Percentiles rank a stretch among this genome's conserved stretches.
phyloP scores from a whole-genome alignment of 2,888 invertebrate genomes.

The Zaprionus lineosus region DNA sequence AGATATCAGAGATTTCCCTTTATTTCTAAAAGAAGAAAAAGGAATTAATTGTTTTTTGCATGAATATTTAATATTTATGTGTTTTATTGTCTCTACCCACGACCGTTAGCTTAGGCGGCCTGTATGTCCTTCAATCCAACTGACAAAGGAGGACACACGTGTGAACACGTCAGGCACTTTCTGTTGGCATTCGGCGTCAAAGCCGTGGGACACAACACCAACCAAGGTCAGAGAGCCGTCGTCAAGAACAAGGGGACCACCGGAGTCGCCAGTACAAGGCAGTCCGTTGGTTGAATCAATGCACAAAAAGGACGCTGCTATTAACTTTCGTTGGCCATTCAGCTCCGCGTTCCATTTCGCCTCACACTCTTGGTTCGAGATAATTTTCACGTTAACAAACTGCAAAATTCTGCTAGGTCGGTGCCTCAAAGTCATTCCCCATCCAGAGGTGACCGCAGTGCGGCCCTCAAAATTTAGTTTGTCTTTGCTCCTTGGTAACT shows the following conservation, averaged over 20 bases:
- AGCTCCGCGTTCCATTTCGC: conserved; percentile 41
- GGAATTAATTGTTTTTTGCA: too few species aligned
- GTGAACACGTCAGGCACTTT: conserved; percentile 53
- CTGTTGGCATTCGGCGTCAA: conserved; percentile 34
- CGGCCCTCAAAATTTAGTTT: conserved; percentile 3
- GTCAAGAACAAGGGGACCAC: conserved; percentile 49
- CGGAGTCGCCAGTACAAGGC: conserved; percentile 59
- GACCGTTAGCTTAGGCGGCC: conserved; percentile 8
- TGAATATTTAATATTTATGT: background rate
- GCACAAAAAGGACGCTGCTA: conserved; percentile 45
- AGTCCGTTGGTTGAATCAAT: conserved; percentile 43
- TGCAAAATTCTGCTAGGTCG: conserved; percentile 26
- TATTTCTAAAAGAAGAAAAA: too few species aligned
- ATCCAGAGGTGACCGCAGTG: conserved; percentile 41
- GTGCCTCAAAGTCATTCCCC: conserved; percentile 44
- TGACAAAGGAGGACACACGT: conserved; percentile 37
- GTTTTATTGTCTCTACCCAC: background rate
- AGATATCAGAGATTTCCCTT: too few species aligned
- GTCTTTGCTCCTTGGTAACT: conserved; percentile 18
- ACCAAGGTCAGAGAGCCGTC: conserved; percentile 45
- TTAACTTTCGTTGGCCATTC: conserved; percentile 3
- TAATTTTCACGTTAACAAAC: conserved; percentile 32
- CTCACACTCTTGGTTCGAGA: conserved; percentile 44
- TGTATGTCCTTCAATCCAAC: conserved; percentile 46
- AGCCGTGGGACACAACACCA: conserved; percentile 64